Evolutionary conservation across 1,140 invertebrate species (phyloP).

Genomic region (Drosophila gunungcola): DNA sequence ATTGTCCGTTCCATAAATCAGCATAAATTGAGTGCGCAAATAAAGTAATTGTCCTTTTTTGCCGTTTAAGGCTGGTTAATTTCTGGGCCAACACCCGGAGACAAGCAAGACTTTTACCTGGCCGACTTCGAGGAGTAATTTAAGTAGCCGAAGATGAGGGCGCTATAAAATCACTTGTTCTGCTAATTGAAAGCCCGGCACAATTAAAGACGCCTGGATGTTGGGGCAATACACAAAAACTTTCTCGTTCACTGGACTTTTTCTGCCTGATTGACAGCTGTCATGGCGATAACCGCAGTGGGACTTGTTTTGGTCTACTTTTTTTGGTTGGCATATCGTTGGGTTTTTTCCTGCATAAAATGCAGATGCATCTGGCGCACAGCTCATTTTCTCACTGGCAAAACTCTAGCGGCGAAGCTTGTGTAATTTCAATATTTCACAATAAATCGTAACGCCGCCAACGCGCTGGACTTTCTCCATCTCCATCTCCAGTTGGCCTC

Average conservation of each 20-base stretch:
- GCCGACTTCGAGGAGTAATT: constrained; percentile 35
- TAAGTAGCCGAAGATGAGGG: constrained; percentile 27
- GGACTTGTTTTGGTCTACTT: constrained; percentile 54
- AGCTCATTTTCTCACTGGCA: constrained; percentile 69
- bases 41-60: constrained; percentile 70
- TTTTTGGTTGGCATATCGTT: constrained; percentile 7
- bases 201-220: constrained; percentile 56
- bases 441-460: constrained; percentile 73
- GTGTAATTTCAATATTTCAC: constrained; percentile 81
- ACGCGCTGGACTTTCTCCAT: constrained; percentile 68
- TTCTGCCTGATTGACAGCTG: constrained; percentile 69
- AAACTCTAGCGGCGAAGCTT: constrained; percentile 28
- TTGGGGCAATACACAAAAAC: constrained; percentile 26
- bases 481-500: constrained; percentile 12
- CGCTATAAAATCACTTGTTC: constrained; percentile 80
- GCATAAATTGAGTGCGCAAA: constrained; percentile 74
- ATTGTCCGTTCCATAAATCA: constrained; percentile 61
- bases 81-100: constrained; percentile 71
- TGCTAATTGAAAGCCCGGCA: constrained; percentile 67
- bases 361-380: constrained; percentile 69
- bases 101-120: constrained; percentile 47
- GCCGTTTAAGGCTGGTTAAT: constrained; percentile 63
- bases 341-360: constrained; percentile 59
- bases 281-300: constrained; percentile 77
- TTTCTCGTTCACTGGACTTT: constrained; percentile 47